Conservation (phyloP, 2,113 vertebrate genomes). For the Pterocles gutturalis region DNA sequence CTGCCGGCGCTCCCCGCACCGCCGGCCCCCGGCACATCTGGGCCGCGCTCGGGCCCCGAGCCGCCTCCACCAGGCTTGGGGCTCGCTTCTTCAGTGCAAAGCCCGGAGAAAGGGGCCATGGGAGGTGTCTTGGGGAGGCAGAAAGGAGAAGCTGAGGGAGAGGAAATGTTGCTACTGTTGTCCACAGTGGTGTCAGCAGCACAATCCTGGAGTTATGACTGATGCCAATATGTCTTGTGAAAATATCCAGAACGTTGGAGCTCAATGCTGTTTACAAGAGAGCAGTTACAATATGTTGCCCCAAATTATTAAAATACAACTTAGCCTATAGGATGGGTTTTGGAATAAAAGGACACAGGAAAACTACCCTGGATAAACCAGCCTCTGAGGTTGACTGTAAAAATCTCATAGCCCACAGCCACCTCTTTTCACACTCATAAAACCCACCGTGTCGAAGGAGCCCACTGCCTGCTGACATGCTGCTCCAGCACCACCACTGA, state of each 20-base stretch:
- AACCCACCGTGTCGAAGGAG: fast-evolving
- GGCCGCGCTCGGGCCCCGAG: fast-evolving
- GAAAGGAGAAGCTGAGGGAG: background rate
- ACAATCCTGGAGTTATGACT: fast-evolving
- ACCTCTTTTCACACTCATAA: background rate
- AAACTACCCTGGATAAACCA: fast-evolving
- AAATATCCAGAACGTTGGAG: fast-evolving
- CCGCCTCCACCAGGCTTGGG: fast-evolving
- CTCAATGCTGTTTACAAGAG: fast-evolving
- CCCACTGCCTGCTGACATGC: background rate
- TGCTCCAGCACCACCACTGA: background rate
- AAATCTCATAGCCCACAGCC: background rate
- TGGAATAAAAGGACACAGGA: background rate
- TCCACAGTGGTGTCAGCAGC: background rate
- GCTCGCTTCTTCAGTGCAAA: background rate
- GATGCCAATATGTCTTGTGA: fast-evolving
- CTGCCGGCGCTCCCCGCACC: background rate
- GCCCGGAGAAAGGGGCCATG: fast-evolving
- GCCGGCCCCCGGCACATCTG: background rate
- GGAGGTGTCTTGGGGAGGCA: fast-evolving
- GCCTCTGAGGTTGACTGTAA: background rate
- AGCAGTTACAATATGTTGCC: background rate
- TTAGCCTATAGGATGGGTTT: background rate
- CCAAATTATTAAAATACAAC: background rate
- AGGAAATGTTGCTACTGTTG: fast-evolving